A percentile compares a stretch with the other conserved stretches of the same genome.
phyloP scores from a whole-genome alignment of 2,888 invertebrate genomes.

The Parnassius apollo region DNA sequence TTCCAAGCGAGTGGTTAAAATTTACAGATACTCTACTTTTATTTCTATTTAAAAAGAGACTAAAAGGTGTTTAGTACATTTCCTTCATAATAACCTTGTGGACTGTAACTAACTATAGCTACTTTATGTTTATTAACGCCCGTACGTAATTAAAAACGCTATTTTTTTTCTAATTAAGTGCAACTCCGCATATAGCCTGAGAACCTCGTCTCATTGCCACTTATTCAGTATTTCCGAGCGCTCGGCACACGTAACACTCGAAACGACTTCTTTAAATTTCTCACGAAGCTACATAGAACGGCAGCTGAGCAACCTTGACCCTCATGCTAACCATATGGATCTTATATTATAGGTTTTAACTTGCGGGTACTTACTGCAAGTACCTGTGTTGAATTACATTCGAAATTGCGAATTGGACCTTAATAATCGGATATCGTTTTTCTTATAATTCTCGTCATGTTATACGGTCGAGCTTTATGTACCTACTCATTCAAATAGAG shows the following conservation, averaged over 20 bases:
- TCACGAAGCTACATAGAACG: constrained; percentile 36
- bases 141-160: constrained; percentile 17
- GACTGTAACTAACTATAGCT: constrained; percentile 10
- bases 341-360: constrained; percentile 30
- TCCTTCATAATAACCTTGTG: constrained; percentile 8
- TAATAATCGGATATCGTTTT: too few species aligned
- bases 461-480: too few species aligned
- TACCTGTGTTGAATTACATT: too few species aligned
- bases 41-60: too few species aligned
- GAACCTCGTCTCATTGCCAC: constrained; percentile 17
- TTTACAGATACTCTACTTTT: too few species aligned
- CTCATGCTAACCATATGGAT: constrained; percentile 54
- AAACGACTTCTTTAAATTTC: constrained; percentile 51
- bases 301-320: constrained; percentile 55
- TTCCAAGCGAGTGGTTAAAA: neutral
- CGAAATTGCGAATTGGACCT: too few species aligned
- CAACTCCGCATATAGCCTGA: constrained; percentile 7
- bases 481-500: too few species aligned
- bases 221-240: constrained; percentile 19
- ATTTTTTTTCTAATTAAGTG: constrained; percentile 16
- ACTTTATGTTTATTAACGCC: constrained; percentile 13
- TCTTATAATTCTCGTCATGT: too few species aligned
- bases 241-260: constrained; percentile 40
- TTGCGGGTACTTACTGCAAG: too few species aligned
- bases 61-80: neutral